Conservation (phyloP, 2,888 invertebrate genomes). For the Cybosia mesomella region DNA sequence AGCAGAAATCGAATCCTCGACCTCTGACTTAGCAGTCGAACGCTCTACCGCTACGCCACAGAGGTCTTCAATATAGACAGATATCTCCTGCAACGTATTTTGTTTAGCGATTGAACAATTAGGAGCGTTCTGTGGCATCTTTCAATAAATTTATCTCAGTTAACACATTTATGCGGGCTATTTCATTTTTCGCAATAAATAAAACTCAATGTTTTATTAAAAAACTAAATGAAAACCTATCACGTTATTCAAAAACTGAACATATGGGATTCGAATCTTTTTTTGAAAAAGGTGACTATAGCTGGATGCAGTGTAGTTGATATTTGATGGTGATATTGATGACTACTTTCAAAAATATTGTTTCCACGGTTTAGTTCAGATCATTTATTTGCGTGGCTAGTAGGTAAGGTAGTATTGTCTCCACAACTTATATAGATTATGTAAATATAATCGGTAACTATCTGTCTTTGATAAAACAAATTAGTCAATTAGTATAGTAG, state of each 20-base stretch:
- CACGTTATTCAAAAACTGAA: slow-evolving; percentile 58
- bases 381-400: neutral
- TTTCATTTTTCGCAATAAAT: slow-evolving; percentile 58
- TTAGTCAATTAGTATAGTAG: no score
- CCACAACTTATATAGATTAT: neutral
- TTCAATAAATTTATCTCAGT: neutral
- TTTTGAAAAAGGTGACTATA: slow-evolving; percentile 32
- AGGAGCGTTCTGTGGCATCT: neutral
- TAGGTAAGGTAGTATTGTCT: neutral
- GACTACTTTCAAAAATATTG: neutral
- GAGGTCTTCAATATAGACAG: no score
- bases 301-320: slow-evolving; percentile 25
- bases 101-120: neutral
- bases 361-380: neutral
- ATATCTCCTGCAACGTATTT: neutral
- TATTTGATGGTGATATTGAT: slow-evolving; percentile 27
- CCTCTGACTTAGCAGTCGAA: no score
- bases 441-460: neutral
- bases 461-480: no score
- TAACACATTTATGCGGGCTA: slow-evolving; percentile 58
- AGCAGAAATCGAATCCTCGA: no score
- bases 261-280: slow-evolving; percentile 59
- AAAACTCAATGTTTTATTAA: slow-evolving; percentile 47
- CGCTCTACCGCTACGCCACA: no score
- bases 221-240: slow-evolving; percentile 57